A percentile compares a stretch with the other conserved stretches of the same genome.
These are phyloP conservation scores for Nudaria mundana DNA, from an alignment of 2,888 invertebrate species.

Conservation along the genomic window DNA sequence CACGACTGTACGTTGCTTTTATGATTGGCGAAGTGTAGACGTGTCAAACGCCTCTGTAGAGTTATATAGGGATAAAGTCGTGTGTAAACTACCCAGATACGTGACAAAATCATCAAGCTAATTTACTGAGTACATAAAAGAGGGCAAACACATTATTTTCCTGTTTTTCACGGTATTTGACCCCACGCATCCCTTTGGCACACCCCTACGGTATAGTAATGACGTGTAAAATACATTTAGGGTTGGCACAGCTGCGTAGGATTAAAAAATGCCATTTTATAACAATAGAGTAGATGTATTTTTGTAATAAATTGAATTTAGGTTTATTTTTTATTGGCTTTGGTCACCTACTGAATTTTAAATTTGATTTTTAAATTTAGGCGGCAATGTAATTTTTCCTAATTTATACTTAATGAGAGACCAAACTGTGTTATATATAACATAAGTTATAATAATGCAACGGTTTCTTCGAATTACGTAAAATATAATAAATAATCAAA, in stretches of 20 bases:
- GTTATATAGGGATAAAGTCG: not conserved
- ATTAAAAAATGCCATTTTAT: slow-evolving; percentile 29
- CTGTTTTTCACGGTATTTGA: slow-evolving; percentile 68
- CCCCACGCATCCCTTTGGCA: slow-evolving; percentile 40
- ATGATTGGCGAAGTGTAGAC: no score
- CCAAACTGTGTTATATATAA: no score
- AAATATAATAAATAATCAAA: no score
- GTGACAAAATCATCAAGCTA: slow-evolving; percentile 18
- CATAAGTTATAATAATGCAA: no score
- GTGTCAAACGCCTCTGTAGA: no score
- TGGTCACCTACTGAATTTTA: slow-evolving; percentile 11
- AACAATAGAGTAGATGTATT: slow-evolving; percentile 18
- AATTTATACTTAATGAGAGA: no score
- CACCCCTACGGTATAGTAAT: slow-evolving; percentile 49
- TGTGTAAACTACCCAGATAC: not conserved
- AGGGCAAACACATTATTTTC: slow-evolving; percentile 54
- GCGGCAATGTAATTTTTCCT: no score
- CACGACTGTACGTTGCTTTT: no score
- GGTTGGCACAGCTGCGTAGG: slow-evolving; percentile 30
- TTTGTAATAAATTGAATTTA: slow-evolving; percentile 14
- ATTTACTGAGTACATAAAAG: slow-evolving; percentile 35
- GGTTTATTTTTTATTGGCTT: slow-evolving; percentile 19
- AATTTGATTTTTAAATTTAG: no score
- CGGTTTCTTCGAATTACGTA: no score
- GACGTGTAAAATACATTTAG: slow-evolving; percentile 63